Conservation (phyloP, 2,888 invertebrate genomes). For the Altica lythri region DNA sequence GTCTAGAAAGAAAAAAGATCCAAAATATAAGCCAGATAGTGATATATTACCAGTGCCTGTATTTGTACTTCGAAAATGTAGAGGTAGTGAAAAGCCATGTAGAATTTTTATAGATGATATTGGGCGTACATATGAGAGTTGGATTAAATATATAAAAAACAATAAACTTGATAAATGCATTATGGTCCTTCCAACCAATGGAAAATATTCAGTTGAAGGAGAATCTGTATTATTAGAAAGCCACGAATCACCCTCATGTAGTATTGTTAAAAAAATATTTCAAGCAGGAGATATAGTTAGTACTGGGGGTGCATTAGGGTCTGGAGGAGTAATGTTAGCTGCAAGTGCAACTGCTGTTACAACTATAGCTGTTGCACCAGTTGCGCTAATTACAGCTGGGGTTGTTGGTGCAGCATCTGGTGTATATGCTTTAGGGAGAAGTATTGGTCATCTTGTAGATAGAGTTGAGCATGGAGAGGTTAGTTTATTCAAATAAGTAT, state of each 20-base stretch:
- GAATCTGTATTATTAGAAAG: slow-evolving; percentile 45
- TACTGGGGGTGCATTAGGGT: slow-evolving; percentile 49
- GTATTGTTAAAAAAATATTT: slow-evolving; percentile 42
- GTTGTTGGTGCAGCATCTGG: slow-evolving; percentile 48
- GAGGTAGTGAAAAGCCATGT: slow-evolving; percentile 44
- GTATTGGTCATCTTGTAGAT: slow-evolving; percentile 47
- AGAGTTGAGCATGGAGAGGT: slow-evolving; percentile 56
- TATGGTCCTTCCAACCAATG: slow-evolving; percentile 62
- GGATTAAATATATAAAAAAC: slow-evolving; percentile 60
- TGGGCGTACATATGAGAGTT: slow-evolving; percentile 61
- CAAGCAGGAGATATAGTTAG: slow-evolving; percentile 45
- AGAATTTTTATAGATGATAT: slow-evolving; percentile 50
- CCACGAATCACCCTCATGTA: slow-evolving; percentile 50
- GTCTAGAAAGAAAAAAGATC: slow-evolving; percentile 42
- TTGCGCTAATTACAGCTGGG: slow-evolving; percentile 24
- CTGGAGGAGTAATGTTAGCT: slow-evolving; percentile 61
- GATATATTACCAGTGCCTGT: slow-evolving; percentile 49
- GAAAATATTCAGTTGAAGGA: slow-evolving; percentile 50
- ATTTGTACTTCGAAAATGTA: slow-evolving; percentile 52
- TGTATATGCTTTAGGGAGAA: slow-evolving; percentile 58
- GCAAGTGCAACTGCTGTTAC: slow-evolving; percentile 60
- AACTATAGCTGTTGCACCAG: slow-evolving; percentile 18
- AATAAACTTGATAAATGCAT: slow-evolving; percentile 63
- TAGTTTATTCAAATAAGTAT: no score
- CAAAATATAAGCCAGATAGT: slow-evolving; percentile 48